Evolutionary conservation across 2,113 vertebrate species (phyloP).

Genomic region (Phaetusa simplex): DNA sequence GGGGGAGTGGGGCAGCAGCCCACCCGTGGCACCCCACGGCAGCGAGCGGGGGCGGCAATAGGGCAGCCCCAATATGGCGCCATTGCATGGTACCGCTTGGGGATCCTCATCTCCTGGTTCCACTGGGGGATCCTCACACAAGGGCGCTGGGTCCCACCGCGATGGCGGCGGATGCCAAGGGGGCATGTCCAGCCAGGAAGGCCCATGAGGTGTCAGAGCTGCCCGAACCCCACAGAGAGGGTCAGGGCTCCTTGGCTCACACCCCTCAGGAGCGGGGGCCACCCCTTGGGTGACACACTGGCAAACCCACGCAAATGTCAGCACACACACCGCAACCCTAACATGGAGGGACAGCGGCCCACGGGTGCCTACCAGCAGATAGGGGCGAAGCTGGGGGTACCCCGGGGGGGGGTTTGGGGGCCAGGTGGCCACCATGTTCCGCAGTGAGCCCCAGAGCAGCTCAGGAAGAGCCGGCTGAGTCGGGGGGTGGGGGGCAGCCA

Average conservation of each 20-base stretch:
- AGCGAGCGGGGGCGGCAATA: no score
- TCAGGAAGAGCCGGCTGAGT: background rate
- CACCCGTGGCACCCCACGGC: background rate
- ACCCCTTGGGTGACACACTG: no score
- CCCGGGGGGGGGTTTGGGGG: rapidly evolving
- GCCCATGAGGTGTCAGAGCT: rapidly evolving
- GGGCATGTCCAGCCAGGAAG: rapidly evolving
- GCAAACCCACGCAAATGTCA: rapidly evolving
- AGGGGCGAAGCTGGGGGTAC: background rate
- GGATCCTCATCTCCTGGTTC: background rate
- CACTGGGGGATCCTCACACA: rapidly evolving
- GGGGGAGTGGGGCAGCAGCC: background rate
- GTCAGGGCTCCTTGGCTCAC: rapidly evolving
- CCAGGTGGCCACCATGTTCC: rapidly evolving
- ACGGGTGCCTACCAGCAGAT: rapidly evolving
- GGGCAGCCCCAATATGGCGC: background rate
- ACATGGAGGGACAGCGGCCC: rapidly evolving
- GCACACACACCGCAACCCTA: rapidly evolving
- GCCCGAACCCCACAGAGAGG: background rate
- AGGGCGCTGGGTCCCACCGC: rapidly evolving
- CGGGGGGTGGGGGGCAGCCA: rapidly evolving
- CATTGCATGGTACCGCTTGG: rapidly evolving
- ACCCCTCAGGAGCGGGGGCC: rapidly evolving
- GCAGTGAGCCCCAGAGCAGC: background rate
- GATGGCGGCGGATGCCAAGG: rapidly evolving